These are phyloP conservation scores for Vesta saturnalis DNA, from an alignment of 2,888 invertebrate species.

Conservation along the genomic window DNA sequence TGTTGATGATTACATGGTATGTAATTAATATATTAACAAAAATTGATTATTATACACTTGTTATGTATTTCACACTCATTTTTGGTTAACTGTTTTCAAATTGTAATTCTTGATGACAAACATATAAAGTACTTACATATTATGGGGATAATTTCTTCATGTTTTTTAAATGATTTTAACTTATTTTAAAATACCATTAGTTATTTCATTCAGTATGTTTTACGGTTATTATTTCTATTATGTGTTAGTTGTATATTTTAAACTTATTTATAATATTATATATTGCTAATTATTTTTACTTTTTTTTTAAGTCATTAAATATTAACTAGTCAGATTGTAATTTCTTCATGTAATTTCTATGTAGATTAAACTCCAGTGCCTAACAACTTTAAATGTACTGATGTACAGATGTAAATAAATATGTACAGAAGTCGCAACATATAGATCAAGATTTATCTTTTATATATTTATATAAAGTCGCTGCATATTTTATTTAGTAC, in stretches of 20 bases:
- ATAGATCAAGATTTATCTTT: not conserved
- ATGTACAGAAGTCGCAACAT: slow-evolving; percentile 31
- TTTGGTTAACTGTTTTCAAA: not conserved
- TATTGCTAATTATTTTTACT: slow-evolving; percentile 30
- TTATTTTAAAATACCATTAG: slow-evolving; percentile 7
- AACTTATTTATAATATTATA: slow-evolving; percentile 21
- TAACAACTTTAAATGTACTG: slow-evolving; percentile 41
- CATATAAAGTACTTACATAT: slow-evolving; percentile 2
- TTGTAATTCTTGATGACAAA: not conserved
- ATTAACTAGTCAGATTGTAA: slow-evolving; percentile 47
- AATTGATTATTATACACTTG: slow-evolving; percentile 19
- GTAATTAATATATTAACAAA: slow-evolving; percentile 12
- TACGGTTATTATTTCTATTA: slow-evolving; percentile 20
- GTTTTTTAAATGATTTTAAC: not conserved
- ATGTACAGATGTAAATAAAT: slow-evolving; percentile 44
- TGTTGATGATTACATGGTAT: slow-evolving; percentile 20
- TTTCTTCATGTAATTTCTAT: slow-evolving; percentile 41
- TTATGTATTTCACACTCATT: slow-evolving; percentile 18
- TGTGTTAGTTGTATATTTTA: slow-evolving; percentile 16
- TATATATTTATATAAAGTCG: not conserved
- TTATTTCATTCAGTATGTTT: not conserved
- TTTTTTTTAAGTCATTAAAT: slow-evolving; percentile 39
- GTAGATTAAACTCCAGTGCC: slow-evolving; percentile 48
- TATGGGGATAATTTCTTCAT: not conserved
- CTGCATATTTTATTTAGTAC: too few relatives aligned